These are phyloP conservation scores for Gymnocephalus cernua DNA, from an alignment of 2,113 vertebrate species.

Conservation along the genomic window DNA sequence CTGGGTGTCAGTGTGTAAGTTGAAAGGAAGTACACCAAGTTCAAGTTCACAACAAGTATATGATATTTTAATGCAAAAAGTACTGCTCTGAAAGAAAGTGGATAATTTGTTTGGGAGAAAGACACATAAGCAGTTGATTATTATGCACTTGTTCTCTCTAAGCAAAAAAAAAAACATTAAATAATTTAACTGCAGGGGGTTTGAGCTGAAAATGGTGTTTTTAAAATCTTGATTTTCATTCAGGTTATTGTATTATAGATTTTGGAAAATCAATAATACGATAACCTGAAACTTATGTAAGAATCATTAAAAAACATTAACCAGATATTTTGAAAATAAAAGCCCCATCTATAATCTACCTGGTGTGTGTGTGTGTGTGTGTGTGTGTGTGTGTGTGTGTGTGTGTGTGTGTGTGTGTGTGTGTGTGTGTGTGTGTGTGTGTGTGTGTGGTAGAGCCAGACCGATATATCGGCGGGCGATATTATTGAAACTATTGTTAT, in stretches of 20 bases:
- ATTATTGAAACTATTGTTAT: no score
- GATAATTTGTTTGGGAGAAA: no score
- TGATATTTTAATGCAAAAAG: neutral
- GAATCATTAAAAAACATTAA: neutral
- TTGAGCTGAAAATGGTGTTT: neutral
- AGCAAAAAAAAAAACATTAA: neutral
- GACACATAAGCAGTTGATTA: slow-evolving; percentile 5
- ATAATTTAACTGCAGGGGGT: slow-evolving; percentile 4
- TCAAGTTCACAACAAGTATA: neutral
- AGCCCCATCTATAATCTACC: neutral
- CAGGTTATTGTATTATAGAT: slow-evolving; percentile 6
- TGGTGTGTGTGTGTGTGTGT: neutral
- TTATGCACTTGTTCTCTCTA: neutral
- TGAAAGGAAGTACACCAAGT: slow-evolving; percentile 11
- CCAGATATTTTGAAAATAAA: neutral
- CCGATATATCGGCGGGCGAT: no score
- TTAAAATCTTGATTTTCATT: neutral
- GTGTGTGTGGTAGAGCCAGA: no score
- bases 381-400: no score
- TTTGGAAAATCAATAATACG: neutral
- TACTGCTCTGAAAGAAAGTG: neutral
- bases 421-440: no score
- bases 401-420: no score
- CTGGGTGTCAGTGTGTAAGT: neutral
- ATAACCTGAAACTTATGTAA: neutral